A percentile compares a stretch with the other conserved stretches of the same genome.
These are phyloP conservation scores for Andinoacara biseriatus DNA, from an alignment of 2,113 vertebrate genomes.

Conservation along the genomic window DNA sequence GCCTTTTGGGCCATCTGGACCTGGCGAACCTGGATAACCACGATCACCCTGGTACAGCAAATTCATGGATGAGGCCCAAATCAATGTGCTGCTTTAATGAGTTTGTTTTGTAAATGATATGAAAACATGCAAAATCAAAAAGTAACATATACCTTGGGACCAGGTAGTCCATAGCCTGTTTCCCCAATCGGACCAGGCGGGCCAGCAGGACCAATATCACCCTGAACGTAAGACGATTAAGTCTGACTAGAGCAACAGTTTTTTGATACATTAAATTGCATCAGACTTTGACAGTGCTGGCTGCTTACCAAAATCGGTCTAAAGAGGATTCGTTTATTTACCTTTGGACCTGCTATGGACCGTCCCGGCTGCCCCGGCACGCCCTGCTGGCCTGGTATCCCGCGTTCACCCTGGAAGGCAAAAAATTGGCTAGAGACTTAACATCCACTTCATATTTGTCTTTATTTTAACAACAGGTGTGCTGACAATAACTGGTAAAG, in stretches of 20 bases:
- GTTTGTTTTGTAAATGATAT: neutral
- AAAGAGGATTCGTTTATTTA: slow-evolving; percentile 59
- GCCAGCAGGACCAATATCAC: slow-evolving; percentile 85
- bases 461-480: neutral
- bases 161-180: slow-evolving; percentile 88
- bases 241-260: neutral
- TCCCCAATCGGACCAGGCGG: slow-evolving; percentile 86
- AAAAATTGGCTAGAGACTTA: slow-evolving; percentile 14
- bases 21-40: slow-evolving; percentile 81
- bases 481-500: neutral
- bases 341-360: slow-evolving; percentile 88
- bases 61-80: neutral
- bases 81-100: neutral
- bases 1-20: slow-evolving; percentile 87
- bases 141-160: slow-evolving; percentile 83
- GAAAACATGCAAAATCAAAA: neutral
- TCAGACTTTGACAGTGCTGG: slow-evolving; percentile 22
- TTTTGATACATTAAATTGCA: slow-evolving; percentile 17
- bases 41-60: slow-evolving; percentile 83
- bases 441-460: neutral
- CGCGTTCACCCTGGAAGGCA: slow-evolving; percentile 87
- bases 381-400: slow-evolving; percentile 83
- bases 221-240: slow-evolving; percentile 74
- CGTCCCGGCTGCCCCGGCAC: slow-evolving; percentile 86
- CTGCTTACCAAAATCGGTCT: slow-evolving; percentile 23